A percentile compares a stretch with the other conserved stretches of the same genome.
These are phyloP conservation scores for Listronotus bonariensis DNA, from an alignment of 1,140 invertebrate species.

Conservation along the genomic window DNA sequence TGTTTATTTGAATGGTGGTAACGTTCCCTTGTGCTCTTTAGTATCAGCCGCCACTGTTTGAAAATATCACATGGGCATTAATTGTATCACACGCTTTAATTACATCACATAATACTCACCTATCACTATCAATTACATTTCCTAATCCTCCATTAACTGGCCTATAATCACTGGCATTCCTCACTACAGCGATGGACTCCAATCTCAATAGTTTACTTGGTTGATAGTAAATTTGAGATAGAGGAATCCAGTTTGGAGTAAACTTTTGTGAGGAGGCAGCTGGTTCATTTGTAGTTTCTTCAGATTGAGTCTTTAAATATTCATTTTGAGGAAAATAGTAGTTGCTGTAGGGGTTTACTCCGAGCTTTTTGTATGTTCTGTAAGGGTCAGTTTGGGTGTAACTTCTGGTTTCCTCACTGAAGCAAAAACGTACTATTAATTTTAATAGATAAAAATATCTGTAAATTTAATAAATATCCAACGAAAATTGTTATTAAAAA, in stretches of 20 bases:
- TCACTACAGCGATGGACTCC: conserved; percentile 43
- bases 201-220: conserved; percentile 42
- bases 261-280: conserved; percentile 7
- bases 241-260: conserved; percentile 50
- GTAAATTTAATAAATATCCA: not conserved
- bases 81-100: conserved; percentile 1
- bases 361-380: conserved; percentile 16
- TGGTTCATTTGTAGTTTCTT: not conserved
- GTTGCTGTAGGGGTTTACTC: conserved; percentile 20
- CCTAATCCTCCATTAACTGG: conserved; percentile 32
- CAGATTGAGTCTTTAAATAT: not conserved
- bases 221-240: conserved; percentile 44
- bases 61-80: too few species aligned
- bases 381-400: conserved; percentile 2
- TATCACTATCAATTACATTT: conserved; percentile 52
- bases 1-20: too few species aligned
- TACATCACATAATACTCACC: conserved; percentile 36
- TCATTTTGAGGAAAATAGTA: conserved; percentile 15
- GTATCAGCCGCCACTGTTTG: too few species aligned
- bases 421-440: too few species aligned
- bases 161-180: conserved; percentile 41
- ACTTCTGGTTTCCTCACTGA: not conserved
- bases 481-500: not conserved
- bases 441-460: too few species aligned
- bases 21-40: too few species aligned